Evolutionary conservation across 2,888 invertebrate genomes (phyloP).

Genomic region (Furcula furcula): DNA sequence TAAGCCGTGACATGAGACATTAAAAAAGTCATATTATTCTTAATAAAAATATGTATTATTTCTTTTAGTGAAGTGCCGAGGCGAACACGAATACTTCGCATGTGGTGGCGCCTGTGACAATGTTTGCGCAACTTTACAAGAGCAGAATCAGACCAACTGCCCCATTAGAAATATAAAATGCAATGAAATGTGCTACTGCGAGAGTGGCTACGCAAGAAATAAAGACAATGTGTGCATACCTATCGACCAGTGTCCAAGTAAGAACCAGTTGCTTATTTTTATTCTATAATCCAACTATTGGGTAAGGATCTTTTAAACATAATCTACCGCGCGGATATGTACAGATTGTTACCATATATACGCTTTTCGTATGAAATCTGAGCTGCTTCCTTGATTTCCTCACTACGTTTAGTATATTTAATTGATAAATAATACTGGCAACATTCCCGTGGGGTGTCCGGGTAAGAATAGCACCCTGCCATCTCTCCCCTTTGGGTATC

Average conservation of each 20-base stretch:
- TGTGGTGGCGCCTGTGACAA: slow-evolving; percentile 53
- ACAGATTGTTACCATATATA: too few relatives aligned
- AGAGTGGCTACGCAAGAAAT: slow-evolving; percentile 42
- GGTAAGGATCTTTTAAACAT: too few relatives aligned
- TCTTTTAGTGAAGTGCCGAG: slow-evolving; percentile 17
- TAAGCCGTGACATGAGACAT: too few relatives aligned
- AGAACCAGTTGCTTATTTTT: too few relatives aligned
- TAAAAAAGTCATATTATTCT: neutral
- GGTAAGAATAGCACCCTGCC: too few relatives aligned
- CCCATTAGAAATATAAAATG: slow-evolving; percentile 42
- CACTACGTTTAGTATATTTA: too few relatives aligned
- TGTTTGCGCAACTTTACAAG: slow-evolving; percentile 38
- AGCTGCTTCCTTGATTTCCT: too few relatives aligned
- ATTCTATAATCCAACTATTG: neutral
- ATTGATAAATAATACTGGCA: too few relatives aligned
- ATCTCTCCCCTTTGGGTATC: too few relatives aligned
- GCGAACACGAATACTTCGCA: slow-evolving; percentile 36
- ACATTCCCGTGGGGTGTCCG: too few relatives aligned
- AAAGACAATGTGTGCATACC: slow-evolving; percentile 25
- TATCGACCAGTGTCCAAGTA: slow-evolving; percentile 22
- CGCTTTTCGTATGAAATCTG: too few relatives aligned
- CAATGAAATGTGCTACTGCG: slow-evolving; percentile 45
- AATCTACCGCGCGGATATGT: too few relatives aligned
- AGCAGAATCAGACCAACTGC: slow-evolving; percentile 41
- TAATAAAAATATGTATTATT: neutral